These are phyloP conservation scores for Mormoops blainvillei DNA, from an alignment of 2,113 vertebrate genomes.

Conservation along the genomic window DNA sequence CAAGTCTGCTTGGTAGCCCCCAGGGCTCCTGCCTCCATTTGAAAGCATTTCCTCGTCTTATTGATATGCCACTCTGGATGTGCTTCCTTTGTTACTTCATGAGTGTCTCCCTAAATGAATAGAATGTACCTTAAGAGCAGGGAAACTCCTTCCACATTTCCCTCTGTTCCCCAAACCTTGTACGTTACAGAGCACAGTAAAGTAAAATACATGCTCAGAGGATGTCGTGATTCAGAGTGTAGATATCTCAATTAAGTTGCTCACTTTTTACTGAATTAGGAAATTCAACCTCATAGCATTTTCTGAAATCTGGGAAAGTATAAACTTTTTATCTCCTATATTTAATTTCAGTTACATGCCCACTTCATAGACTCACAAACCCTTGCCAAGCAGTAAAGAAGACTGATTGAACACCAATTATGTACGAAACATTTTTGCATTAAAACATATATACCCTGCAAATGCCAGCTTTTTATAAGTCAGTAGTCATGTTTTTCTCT, in stretches of 20 bases:
- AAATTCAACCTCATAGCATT: not conserved
- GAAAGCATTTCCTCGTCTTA: not conserved
- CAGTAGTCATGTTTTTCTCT: not conserved
- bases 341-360: not conserved
- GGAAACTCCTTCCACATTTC: not conserved
- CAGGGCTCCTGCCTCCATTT: not conserved
- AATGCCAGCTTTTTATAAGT: not conserved
- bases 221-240: not conserved
- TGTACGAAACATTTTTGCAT: not conserved
- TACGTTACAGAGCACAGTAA: not conserved
- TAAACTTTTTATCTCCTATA: not conserved
- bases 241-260: not conserved
- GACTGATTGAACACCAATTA: not conserved
- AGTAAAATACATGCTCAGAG: not conserved
- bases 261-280: not conserved
- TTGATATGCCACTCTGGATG: not conserved
- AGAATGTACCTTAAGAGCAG: not conserved
- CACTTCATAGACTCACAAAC: not conserved
- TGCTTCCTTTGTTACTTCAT: not conserved
- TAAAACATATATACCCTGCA: not conserved
- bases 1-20: not conserved
- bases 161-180: not conserved
- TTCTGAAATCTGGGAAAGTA: not conserved
- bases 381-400: not conserved
- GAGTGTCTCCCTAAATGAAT: not conserved